phyloP scores from a whole-genome alignment of 2,888 invertebrate species.

The Copidosoma aretas region DNA sequence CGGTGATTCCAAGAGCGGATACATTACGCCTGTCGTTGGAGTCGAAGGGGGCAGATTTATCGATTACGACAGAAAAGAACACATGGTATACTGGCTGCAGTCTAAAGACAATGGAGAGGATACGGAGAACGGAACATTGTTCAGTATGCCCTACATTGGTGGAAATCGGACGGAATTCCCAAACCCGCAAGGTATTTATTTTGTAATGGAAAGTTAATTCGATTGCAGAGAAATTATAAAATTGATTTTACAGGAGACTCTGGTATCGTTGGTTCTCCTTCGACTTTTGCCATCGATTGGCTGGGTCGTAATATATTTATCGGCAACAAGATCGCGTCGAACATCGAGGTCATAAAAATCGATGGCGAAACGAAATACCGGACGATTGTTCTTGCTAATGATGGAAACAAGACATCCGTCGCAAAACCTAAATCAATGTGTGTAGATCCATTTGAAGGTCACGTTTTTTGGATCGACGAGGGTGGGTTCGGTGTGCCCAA shows the following conservation, averaged over 20 bases:
- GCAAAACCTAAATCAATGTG: conserved; percentile 87
- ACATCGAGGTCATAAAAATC: conserved; percentile 86
- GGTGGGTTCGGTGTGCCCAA: conserved; percentile 88
- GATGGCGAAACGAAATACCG: conserved; percentile 86
- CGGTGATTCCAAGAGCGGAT: conserved; percentile 78
- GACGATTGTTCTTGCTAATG: conserved; percentile 86
- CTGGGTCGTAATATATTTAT: conserved; percentile 92
- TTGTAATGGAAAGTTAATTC: not conserved
- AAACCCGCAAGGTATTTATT: conserved; percentile 59
- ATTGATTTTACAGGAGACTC: conserved; percentile 64
- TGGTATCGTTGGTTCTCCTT: conserved; percentile 90
- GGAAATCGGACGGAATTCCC: conserved; percentile 85
- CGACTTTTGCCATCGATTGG: conserved; percentile 95
- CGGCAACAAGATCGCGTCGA: conserved; percentile 87
- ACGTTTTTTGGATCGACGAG: conserved; percentile 92
- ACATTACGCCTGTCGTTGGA: conserved; percentile 86
- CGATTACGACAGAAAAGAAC: conserved; percentile 89
- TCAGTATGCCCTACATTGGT: conserved; percentile 82
- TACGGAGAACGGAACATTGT: conserved; percentile 85
- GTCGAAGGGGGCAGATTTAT: conserved; percentile 86
- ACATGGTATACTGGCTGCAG: conserved; percentile 88
- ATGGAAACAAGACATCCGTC: conserved; percentile 84
- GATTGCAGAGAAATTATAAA: not conserved
- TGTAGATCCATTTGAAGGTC: conserved; percentile 92
- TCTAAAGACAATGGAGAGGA: conserved; percentile 74